phyloP scores from a whole-genome alignment of 1,140 invertebrate species.

The Drosophila seguyi region DNA sequence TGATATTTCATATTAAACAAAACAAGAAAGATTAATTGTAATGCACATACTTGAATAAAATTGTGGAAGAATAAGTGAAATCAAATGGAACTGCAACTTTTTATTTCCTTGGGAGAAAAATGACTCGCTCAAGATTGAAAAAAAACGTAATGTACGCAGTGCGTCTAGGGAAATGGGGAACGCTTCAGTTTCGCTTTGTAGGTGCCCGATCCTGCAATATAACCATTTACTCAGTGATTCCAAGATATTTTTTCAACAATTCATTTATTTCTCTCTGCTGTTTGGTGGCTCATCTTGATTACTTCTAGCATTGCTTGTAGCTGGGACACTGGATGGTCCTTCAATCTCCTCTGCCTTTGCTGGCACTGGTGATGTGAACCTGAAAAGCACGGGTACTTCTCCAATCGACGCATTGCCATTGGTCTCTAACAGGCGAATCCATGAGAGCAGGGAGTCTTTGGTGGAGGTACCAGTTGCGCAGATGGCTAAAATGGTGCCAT shows the following conservation, averaged over 20 bases:
- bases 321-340: slow-evolving; percentile 48
- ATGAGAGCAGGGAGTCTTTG: slow-evolving; percentile 95
- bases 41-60: slow-evolving; percentile 4
- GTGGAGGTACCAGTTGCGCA: slow-evolving; percentile 95
- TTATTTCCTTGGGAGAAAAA: too few species aligned
- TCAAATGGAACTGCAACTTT: not conserved
- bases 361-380: slow-evolving; percentile 85
- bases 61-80: not conserved
- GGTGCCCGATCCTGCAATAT: too few species aligned
- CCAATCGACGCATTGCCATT: slow-evolving; percentile 90
- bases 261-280: slow-evolving; percentile 47
- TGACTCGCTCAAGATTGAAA: too few species aligned
- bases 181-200: too few species aligned
- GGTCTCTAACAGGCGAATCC: slow-evolving; percentile 94
- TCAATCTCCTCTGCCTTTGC: slow-evolving; percentile 68
- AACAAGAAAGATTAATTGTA: not conserved
- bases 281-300: slow-evolving; percentile 10
- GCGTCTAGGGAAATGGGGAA: too few species aligned
- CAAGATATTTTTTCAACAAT: slow-evolving; percentile 42
- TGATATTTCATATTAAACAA: slow-evolving; percentile 2
- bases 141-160: too few species aligned
- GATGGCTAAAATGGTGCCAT: slow-evolving; percentile 94
- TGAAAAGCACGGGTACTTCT: slow-evolving; percentile 93
- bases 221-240: too few species aligned
- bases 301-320: slow-evolving; percentile 38